Conservation (phyloP, 2,888 invertebrate species). For the Hyposoter didymator region DNA sequence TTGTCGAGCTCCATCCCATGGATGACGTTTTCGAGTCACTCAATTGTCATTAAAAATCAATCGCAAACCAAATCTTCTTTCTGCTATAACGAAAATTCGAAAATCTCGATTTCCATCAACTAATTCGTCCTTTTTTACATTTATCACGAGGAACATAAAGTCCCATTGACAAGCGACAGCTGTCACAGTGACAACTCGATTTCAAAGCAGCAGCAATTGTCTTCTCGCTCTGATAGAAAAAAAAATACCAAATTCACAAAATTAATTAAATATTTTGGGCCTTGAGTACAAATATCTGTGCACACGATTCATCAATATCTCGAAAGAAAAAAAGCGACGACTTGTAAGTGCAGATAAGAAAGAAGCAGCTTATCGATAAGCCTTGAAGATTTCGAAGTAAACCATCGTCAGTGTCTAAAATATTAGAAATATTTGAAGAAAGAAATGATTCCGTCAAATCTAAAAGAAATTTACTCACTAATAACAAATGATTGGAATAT, state of each 20-base stretch:
- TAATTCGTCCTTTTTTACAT: neutral
- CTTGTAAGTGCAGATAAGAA: constrained; percentile 64
- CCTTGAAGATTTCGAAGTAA: constrained; percentile 68
- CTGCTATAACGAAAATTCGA: neutral
- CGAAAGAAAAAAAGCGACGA: constrained; percentile 37
- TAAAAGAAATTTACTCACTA: too few species aligned
- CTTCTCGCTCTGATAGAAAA: too few species aligned
- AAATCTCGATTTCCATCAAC: neutral
- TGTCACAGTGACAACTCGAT: neutral
- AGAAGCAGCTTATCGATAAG: constrained; percentile 68
- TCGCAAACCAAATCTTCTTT: neutral
- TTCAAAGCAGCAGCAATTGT: neutral
- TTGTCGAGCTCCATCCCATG: neutral
- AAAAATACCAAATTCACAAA: neutral
- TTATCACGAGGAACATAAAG: neutral
- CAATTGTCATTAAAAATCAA: neutral
- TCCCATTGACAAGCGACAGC: neutral
- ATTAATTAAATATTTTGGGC: neutral
- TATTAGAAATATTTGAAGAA: too few species aligned
- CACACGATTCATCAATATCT: constrained; percentile 11
- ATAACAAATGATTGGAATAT: too few species aligned
- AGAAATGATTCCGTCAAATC: too few species aligned
- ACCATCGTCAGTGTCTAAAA: constrained; percentile 56
- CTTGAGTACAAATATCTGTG: neutral
- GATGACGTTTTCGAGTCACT: neutral